Percentiles rank a stretch among this genome's conserved stretches.
Evolutionary conservation across 2,888 invertebrate species (phyloP).

Genomic region (Caenorhabditis sp.): DNA sequence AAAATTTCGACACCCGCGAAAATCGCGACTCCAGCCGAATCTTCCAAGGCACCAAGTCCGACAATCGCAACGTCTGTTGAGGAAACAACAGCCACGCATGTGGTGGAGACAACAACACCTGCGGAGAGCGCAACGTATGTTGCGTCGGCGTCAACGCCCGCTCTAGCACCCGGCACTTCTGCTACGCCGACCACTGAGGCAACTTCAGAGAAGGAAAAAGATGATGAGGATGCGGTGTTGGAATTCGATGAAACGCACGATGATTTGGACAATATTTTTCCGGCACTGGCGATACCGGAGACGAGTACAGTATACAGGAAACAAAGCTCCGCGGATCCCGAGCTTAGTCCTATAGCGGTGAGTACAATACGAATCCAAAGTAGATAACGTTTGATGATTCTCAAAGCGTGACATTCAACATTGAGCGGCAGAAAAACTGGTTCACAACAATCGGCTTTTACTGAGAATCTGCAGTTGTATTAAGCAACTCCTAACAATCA

Average conservation of each 20-base stretch:
- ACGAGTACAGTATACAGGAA: conserved; percentile 18
- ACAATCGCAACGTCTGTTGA: neutral
- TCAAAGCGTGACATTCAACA: too few species aligned
- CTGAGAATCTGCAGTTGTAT: too few species aligned
- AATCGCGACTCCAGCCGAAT: neutral
- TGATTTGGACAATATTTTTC: conserved; percentile 60
- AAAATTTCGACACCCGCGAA: neutral
- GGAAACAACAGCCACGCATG: neutral
- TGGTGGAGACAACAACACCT: neutral
- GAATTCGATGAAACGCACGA: conserved; percentile 54
- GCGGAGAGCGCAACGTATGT: neutral
- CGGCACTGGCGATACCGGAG: conserved; percentile 40
- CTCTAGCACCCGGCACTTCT: neutral
- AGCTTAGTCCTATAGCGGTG: conserved; percentile 53
- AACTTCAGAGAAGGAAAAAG: neutral
- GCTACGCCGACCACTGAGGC: neutral
- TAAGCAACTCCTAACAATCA: too few species aligned
- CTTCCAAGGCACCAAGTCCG: neutral
- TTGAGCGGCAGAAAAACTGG: too few species aligned
- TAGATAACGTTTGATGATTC: too few species aligned
- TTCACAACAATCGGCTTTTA: too few species aligned
- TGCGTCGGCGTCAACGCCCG: neutral
- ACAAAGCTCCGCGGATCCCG: conserved; percentile 7
- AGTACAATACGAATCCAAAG: neutral
- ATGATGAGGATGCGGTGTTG: neutral